phyloP scores from a whole-genome alignment of 2,888 invertebrate genomes.

The Folsomia manolachei region DNA sequence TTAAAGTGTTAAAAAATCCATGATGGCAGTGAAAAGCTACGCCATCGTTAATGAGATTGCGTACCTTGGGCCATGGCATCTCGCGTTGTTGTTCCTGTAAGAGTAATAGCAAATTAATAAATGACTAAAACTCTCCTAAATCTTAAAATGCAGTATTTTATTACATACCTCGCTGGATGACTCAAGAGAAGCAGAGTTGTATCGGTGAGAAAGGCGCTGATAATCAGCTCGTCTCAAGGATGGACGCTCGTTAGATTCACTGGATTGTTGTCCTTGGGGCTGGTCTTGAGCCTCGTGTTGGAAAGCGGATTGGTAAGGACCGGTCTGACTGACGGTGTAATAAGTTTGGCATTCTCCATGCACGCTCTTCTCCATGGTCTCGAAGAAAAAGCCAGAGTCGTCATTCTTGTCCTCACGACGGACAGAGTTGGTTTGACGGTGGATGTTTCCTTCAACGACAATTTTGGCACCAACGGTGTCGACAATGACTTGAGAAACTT shows the following conservation, averaged over 20 bases:
- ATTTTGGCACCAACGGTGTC: constrained; percentile 41
- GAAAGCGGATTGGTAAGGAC: constrained; percentile 40
- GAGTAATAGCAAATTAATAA: too few species aligned
- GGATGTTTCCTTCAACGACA: constrained; percentile 43
- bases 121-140: too few species aligned
- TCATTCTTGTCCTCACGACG: constrained; percentile 38
- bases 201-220: background rate
- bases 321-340: constrained; percentile 50
- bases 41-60: too few species aligned
- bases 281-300: constrained; percentile 36
- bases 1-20: too few species aligned
- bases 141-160: too few species aligned
- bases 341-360: constrained; percentile 53
- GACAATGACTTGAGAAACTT: constrained; percentile 49
- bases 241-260: constrained; percentile 13
- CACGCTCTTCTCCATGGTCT: constrained; percentile 51
- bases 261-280: constrained; percentile 16
- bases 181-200: constrained; percentile 27
- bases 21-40: too few species aligned
- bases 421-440: constrained; percentile 42
- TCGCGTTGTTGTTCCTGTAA: constrained; percentile 6
- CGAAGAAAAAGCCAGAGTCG: constrained; percentile 47
- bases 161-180: constrained; percentile 35
- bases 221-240: background rate
- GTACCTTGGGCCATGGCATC: constrained; percentile 3